Percentiles rank a stretch among this genome's conserved stretches.
Evolutionary conservation across 2,113 vertebrate species (phyloP).

Genomic region (Mus pahari): DNA sequence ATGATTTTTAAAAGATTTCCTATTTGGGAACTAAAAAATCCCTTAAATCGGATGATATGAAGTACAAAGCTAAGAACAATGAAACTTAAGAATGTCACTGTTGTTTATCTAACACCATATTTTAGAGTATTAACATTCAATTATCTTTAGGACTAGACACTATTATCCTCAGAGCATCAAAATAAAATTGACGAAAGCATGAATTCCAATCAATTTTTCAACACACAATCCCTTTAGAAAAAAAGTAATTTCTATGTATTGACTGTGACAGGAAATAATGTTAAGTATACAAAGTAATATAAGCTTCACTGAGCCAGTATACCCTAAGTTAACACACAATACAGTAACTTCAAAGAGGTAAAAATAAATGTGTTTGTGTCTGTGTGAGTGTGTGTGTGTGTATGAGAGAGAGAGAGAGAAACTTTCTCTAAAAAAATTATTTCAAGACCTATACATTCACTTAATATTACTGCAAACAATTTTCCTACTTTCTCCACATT

Average conservation of each 20-base stretch:
- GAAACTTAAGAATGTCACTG: not conserved
- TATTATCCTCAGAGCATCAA: not conserved
- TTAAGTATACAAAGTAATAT: not conserved
- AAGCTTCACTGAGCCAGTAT: not conserved
- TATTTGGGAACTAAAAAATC: not conserved
- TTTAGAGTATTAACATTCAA: not conserved
- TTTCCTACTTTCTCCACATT: not conserved
- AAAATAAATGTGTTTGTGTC: not conserved
- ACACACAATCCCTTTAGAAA: not conserved
- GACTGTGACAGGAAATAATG: not conserved
- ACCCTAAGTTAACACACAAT: not conserved
- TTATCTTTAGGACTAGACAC: not conserved
- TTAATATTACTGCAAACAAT: not conserved
- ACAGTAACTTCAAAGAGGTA: not conserved
- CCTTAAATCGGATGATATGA: not conserved
- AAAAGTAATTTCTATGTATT: not conserved
- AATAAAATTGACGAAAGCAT: not conserved
- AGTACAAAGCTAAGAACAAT: not conserved
- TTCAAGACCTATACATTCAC: not conserved
- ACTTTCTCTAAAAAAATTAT: not conserved
- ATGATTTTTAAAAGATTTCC: not conserved
- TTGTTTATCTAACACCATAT: not conserved
- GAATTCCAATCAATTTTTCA: not conserved
- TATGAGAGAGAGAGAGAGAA: not conserved
- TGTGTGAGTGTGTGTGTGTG: not conserved